These are phyloP conservation scores for Xiphorhynchus erythropygius DNA, from an alignment of 2,797 vertebrate genomes.

Conservation along the genomic window DNA sequence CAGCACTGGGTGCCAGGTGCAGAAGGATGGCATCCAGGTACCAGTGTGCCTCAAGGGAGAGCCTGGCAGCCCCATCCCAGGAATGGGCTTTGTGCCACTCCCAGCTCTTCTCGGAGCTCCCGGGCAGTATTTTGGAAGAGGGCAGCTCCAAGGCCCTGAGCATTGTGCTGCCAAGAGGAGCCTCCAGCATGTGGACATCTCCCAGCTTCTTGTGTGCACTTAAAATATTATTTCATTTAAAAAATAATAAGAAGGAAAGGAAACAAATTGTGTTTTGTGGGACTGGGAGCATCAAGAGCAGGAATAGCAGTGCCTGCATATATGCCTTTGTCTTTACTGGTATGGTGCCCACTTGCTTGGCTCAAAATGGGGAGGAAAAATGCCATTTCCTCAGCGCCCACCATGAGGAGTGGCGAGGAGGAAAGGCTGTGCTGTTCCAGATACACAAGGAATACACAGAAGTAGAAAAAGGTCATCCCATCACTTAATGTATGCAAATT, in stretches of 20 bases:
- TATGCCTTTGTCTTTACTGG: neutral
- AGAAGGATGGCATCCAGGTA: neutral
- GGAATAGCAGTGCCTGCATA: neutral
- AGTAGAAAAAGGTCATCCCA: neutral
- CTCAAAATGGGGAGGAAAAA: neutral
- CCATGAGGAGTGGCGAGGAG: fast-evolving
- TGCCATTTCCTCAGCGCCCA: neutral
- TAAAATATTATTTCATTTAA: neutral
- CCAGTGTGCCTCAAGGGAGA: fast-evolving
- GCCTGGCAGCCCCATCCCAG: neutral
- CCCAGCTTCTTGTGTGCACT: neutral
- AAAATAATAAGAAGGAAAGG: neutral
- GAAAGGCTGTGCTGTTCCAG: neutral
- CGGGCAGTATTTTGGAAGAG: neutral
- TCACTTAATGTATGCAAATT: slow-evolving; percentile 54
- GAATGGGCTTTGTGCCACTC: neutral
- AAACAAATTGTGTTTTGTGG: fast-evolving
- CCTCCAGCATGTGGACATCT: neutral
- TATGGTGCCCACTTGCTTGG: neutral
- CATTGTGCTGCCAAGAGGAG: neutral
- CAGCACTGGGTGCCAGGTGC: fast-evolving
- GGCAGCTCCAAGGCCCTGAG: neutral
- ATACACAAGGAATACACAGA: neutral
- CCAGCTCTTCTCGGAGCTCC: neutral
- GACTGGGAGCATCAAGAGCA: neutral